A percentile compares a stretch with the other conserved stretches of the same genome.
Conservation (phyloP, 2,888 invertebrate species). For the Hecatera dysodea region DNA sequence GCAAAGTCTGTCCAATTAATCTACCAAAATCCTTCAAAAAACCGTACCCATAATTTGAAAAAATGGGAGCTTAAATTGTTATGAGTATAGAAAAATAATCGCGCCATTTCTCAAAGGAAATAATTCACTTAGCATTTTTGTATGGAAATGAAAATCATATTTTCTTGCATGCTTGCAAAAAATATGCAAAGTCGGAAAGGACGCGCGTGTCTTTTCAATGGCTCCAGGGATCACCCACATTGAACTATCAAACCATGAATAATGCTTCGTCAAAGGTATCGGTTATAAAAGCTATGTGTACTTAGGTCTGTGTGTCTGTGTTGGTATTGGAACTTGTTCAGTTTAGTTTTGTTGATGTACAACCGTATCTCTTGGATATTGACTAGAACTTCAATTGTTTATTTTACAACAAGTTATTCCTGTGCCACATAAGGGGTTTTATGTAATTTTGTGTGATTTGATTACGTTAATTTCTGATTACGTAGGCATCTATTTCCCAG, state of each 20-base stretch:
- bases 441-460: too few species aligned
- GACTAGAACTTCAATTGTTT: conserved; percentile 6
- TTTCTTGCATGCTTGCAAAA: conserved; percentile 60
- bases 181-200: conserved; percentile 49
- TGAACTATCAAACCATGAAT: conserved; percentile 28
- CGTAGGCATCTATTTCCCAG: too few species aligned
- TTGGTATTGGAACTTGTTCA: conserved; percentile 18
- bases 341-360: conserved; percentile 25
- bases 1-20: not conserved
- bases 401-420: not conserved
- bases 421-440: not conserved
- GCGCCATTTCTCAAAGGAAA: conserved; percentile 48
- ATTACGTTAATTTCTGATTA: too few species aligned
- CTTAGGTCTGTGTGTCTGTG: conserved; percentile 29
- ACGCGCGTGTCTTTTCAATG: conserved; percentile 39
- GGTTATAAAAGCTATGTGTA: conserved; percentile 33
- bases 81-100: conserved; percentile 36
- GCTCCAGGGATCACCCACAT: conserved; percentile 27
- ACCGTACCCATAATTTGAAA: not conserved
- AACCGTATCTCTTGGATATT: not conserved
- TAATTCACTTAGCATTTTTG: conserved; percentile 62
- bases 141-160: conserved; percentile 57
- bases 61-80: conserved; percentile 2
- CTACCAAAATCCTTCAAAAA: not conserved
- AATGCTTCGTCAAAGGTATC: conserved; percentile 51